phyloP scores from a whole-genome alignment of 2,797 vertebrate genomes.

The Notoglanidium macrostoma region DNA sequence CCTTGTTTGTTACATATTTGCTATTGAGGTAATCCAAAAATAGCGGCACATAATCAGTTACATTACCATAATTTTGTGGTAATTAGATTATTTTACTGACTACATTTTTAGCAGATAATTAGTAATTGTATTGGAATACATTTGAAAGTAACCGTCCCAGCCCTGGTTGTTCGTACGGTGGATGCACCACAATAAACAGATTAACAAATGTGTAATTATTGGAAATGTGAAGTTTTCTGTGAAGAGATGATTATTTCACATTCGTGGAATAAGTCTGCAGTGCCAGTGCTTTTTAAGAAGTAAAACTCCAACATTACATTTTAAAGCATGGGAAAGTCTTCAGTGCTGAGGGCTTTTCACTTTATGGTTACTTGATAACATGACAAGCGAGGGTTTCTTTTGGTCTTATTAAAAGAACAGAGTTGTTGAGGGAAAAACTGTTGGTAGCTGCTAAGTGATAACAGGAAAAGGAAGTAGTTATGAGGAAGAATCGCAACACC shows the following conservation, averaged over 20 bases:
- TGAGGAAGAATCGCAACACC: not conserved
- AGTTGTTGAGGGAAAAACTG: not conserved
- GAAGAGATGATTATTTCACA: no score
- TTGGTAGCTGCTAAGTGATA: not conserved
- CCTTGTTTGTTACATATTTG: no score
- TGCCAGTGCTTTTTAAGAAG: not conserved
- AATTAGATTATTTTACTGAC: no score
- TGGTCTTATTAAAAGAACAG: not conserved
- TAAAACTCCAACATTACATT: not conserved
- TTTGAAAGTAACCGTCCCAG: no score
- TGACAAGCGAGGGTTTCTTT: not conserved
- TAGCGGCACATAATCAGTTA: no score
- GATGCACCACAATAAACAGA: not conserved
- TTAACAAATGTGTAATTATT: not conserved
- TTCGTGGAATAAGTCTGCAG: not conserved
- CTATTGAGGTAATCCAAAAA: no score
- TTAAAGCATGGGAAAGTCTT: not conserved
- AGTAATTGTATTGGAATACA: no score
- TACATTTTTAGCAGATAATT: no score
- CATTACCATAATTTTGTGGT: no score
- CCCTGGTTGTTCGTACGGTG: not conserved
- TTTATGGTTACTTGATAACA: not conserved
- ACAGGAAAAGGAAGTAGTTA: conserved; percentile 16
- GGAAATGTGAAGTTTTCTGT: not conserved
- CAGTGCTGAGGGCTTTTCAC: not conserved